Conservation (phyloP, 2,888 invertebrate genomes). For the Chelonus formosanus region DNA sequence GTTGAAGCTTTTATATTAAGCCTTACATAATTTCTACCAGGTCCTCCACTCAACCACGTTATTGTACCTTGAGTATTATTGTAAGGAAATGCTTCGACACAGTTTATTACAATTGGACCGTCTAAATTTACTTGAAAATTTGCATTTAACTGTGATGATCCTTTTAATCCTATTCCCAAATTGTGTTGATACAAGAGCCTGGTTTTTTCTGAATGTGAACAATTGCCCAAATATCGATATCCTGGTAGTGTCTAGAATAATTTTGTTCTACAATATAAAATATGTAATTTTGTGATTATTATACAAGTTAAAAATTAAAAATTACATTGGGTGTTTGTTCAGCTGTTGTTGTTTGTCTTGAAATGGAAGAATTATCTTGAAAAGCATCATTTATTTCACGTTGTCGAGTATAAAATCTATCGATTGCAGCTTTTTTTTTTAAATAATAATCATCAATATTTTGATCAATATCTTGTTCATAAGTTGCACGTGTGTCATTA, state of each 20-base stretch:
- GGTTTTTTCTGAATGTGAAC: constrained; percentile 38
- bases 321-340: too few relatives aligned
- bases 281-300: too few relatives aligned
- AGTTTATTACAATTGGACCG: constrained; percentile 62
- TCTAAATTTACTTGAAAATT: constrained; percentile 61
- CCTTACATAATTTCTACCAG: constrained; percentile 62
- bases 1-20: constrained; percentile 63
- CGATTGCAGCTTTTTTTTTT: too few relatives aligned
- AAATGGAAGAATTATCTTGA: too few relatives aligned
- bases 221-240: constrained; percentile 42
- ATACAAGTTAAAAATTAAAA: too few relatives aligned
- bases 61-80: constrained; percentile 54
- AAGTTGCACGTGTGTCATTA: too few relatives aligned
- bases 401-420: too few relatives aligned
- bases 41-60: constrained; percentile 62
- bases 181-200: constrained; percentile 49
- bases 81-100: constrained; percentile 61
- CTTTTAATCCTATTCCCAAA: constrained; percentile 41
- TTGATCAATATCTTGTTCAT: too few relatives aligned
- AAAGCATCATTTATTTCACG: too few relatives aligned
- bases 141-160: constrained; percentile 40
- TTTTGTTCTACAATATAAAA: too few relatives aligned
- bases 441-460: too few relatives aligned
- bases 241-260: constrained; percentile 3
- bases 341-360: too few relatives aligned